Conservation (phyloP, 2,888 invertebrate species). For the Sarcophaga variegata region DNA sequence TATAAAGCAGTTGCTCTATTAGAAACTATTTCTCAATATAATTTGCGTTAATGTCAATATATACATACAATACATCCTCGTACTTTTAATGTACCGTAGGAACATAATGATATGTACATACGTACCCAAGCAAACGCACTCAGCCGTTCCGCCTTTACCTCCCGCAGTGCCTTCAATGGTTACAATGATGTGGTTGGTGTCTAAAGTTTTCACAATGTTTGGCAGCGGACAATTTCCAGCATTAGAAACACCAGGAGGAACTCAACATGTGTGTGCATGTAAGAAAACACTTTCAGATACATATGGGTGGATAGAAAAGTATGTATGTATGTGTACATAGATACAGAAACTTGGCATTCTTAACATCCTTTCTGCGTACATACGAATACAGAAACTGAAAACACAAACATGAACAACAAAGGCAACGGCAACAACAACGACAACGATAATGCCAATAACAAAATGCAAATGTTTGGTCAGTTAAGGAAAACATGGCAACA, state of each 20-base stretch:
- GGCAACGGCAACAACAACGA: not conserved
- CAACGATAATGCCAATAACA: not conserved
- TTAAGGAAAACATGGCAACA: conserved; percentile 44
- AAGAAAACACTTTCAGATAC: not conserved
- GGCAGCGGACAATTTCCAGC: not conserved
- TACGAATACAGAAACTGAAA: too few species aligned
- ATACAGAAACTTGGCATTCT: conserved; percentile 1
- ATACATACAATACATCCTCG: not conserved
- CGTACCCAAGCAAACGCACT: conserved; percentile 1
- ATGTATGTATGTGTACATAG: not conserved
- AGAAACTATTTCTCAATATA: conserved; percentile 18
- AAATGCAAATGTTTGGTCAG: conserved; percentile 50
- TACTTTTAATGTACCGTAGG: not conserved
- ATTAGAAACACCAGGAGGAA: not conserved
- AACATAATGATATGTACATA: not conserved
- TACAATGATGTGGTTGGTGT: conserved; percentile 33
- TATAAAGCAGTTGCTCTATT: conserved; percentile 1
- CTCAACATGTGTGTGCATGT: not conserved
- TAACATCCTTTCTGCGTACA: conserved; percentile 26
- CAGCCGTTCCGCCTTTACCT: not conserved
- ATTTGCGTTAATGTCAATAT: conserved; percentile 44
- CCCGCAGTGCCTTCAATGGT: conserved; percentile 6
- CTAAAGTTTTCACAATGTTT: conserved; percentile 29
- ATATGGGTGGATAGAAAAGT: not conserved
- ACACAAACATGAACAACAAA: not conserved